Evolutionary conservation across 2,888 invertebrate species (phyloP).

Genomic region (Limnephilus lunatus): DNA sequence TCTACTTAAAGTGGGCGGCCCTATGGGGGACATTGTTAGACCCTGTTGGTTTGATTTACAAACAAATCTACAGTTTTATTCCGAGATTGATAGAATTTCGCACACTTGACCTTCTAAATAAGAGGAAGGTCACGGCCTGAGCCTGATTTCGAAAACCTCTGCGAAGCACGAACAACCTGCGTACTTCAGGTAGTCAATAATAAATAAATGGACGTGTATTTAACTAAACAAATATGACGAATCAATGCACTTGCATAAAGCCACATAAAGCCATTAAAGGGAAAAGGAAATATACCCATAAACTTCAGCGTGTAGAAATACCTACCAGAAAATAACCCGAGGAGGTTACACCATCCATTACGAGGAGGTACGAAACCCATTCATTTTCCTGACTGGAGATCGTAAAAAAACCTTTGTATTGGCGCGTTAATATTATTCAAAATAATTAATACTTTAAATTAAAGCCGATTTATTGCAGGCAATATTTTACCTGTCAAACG

Average conservation of each 20-base stretch:
- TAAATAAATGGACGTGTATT: not conserved
- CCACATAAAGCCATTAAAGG: not conserved
- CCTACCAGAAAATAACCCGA: not conserved
- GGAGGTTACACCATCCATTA: conserved; percentile 34
- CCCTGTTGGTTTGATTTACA: too few relatives aligned
- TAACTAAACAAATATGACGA: not conserved
- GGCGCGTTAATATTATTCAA: conserved; percentile 49
- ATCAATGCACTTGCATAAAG: not conserved
- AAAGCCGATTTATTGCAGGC: conserved; percentile 61
- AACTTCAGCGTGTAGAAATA: not conserved
- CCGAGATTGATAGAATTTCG: too few relatives aligned
- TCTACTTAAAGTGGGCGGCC: too few relatives aligned
- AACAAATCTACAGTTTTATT: too few relatives aligned
- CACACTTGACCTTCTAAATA: too few relatives aligned
- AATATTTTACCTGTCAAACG: conserved; percentile 65
- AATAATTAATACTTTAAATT: conserved; percentile 65
- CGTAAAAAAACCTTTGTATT: conserved; percentile 48
- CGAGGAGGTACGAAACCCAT: conserved; percentile 28
- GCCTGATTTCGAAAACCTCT: too few relatives aligned
- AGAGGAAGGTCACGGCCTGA: too few relatives aligned
- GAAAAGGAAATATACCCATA: not conserved
- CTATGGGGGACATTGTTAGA: too few relatives aligned
- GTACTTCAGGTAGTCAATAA: too few relatives aligned
- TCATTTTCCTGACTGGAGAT: conserved; percentile 21
- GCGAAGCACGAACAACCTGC: too few relatives aligned